These are phyloP conservation scores for Steinernema khuongi DNA, from an alignment of 1,140 invertebrate genomes.

Conservation along the genomic window DNA sequence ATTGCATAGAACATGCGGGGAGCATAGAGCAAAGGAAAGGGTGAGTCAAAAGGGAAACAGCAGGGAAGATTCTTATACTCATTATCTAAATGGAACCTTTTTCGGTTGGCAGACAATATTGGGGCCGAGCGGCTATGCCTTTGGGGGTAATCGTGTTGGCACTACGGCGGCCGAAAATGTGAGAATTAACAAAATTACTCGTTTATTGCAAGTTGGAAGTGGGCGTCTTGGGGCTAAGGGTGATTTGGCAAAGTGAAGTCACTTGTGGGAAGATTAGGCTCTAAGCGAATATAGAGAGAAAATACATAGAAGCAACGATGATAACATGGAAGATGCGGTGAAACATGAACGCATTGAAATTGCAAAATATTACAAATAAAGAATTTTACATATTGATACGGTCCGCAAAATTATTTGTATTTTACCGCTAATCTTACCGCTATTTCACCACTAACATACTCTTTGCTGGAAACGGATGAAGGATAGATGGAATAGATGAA, in stretches of 20 bases:
- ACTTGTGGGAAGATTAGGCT: not conserved
- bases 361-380: not conserved
- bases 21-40: not conserved
- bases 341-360: not conserved
- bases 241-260: slow-evolving; percentile 8
- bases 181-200: slow-evolving; percentile 10
- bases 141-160: slow-evolving; percentile 5
- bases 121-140: not conserved
- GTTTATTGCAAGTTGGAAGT: slow-evolving; percentile 9
- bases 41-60: not conserved
- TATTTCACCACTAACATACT: no score
- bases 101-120: not conserved
- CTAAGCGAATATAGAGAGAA: not conserved
- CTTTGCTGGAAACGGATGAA: no score
- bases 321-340: not conserved
- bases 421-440: no score
- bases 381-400: no score
- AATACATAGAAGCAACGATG: not conserved
- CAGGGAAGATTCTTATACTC: not conserved
- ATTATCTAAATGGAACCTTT: slow-evolving; percentile 11
- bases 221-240: not conserved
- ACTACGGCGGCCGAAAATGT: not conserved
- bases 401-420: no score
- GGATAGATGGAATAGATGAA: no score
- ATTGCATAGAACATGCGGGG: not conserved